A percentile compares a stretch with the other conserved stretches of the same genome.
Conservation (phyloP, 2,888 invertebrate genomes). For the Philhelius pedissequus region DNA sequence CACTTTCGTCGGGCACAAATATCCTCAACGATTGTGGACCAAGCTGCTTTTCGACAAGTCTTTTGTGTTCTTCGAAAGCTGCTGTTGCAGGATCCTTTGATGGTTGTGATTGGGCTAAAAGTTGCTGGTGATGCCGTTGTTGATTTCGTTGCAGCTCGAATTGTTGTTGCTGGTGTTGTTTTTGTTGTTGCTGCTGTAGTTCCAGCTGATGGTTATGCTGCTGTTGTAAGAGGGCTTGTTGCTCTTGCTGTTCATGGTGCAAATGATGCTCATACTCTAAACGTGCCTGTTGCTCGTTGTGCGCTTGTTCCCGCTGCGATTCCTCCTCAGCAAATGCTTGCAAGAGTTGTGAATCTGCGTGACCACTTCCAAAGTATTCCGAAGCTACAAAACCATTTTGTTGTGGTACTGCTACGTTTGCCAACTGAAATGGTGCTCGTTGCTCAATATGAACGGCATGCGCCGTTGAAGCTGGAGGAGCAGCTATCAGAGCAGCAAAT, state of each 20-base stretch:
- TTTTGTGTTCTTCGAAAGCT: conserved; percentile 76
- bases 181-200: conserved; percentile 63
- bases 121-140: conserved; percentile 39
- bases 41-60: conserved; percentile 75
- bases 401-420: conserved; percentile 72
- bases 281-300: conserved; percentile 73
- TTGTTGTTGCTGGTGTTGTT: conserved; percentile 68
- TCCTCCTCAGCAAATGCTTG: conserved; percentile 76
- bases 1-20: conserved; percentile 79
- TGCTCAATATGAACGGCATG: conserved; percentile 70
- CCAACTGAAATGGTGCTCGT: conserved; percentile 72
- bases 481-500: conserved; percentile 76
- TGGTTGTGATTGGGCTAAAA: conserved; percentile 33
- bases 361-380: conserved; percentile 74
- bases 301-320: conserved; percentile 73
- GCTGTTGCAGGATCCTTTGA: conserved; percentile 70
- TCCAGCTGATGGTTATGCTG: conserved; percentile 22
- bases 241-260: conserved; percentile 67
- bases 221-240: conserved; percentile 50
- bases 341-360: conserved; percentile 74
- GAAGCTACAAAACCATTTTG: conserved; percentile 77
- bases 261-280: conserved; percentile 70
- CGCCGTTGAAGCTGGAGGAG: conserved; percentile 73
- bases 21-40: conserved; percentile 78
- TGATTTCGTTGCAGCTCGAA: conserved; percentile 30